Evolutionary conservation across 2,888 invertebrate species (phyloP).

Genomic region (Tenodera sinensis): DNA sequence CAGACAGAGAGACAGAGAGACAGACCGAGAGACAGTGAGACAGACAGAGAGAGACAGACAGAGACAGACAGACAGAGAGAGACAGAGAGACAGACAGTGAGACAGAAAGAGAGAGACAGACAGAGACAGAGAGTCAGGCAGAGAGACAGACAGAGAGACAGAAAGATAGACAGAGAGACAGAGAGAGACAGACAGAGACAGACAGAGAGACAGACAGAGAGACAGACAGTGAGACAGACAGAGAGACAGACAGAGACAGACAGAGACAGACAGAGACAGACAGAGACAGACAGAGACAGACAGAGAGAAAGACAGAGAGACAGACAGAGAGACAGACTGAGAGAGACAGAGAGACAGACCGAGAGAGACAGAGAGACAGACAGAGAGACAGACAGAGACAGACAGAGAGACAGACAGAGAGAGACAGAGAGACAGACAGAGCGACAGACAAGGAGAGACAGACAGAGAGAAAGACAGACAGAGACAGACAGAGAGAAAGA

Average conservation of each 20-base stretch:
- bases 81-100: neutral
- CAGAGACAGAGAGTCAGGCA: no score
- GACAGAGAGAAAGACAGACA: no score
- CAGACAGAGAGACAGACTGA: neutral
- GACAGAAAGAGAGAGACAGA: no score
- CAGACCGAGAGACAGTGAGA: no score
- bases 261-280: neutral
- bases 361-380: neutral
- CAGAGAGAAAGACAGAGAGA: neutral
- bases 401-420: neutral
- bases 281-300: no score
- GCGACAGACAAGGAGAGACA: no score
- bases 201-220: neutral
- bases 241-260: neutral
- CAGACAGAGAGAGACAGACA: neutral
- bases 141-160: no score
- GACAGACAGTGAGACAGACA: neutral
- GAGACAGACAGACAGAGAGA: neutral
- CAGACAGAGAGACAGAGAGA: no score
- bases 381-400: neutral
- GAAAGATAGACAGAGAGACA: no score
- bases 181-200: neutral
- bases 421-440: neutral
- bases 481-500: no score
- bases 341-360: neutral